Conservation (phyloP, 1,140 invertebrate species). For the Pseudobourletiella spinata region DNA sequence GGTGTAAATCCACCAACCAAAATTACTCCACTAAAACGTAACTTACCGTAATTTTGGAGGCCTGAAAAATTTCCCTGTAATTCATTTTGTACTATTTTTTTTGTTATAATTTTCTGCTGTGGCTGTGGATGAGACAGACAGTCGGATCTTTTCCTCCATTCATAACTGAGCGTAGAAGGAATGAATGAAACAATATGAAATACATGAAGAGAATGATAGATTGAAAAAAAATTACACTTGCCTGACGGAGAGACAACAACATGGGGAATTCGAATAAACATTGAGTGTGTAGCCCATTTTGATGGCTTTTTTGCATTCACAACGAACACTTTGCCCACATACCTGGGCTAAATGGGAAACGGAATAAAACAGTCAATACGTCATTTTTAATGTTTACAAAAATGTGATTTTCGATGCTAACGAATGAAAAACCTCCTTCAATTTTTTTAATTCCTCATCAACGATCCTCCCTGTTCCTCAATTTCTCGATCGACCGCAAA, state of each 20-base stretch:
- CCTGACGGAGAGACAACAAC: conserved; percentile 23
- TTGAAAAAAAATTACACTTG: conserved; percentile 29
- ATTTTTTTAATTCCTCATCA: neutral
- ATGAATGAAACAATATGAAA: too few species aligned
- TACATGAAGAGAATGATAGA: conserved; percentile 12
- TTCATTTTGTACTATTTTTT: conserved; percentile 4
- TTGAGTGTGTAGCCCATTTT: conserved; percentile 15
- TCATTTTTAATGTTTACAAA: neutral
- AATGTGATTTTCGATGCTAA: too few species aligned
- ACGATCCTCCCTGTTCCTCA: conserved; percentile 89
- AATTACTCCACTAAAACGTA: conserved; percentile 12
- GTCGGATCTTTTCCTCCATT: neutral
- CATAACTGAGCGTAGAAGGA: neutral
- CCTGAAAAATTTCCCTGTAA: neutral
- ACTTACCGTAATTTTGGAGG: conserved; percentile 25
- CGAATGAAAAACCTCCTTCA: too few species aligned
- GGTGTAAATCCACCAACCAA: conserved; percentile 20
- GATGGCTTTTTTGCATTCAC: conserved; percentile 22
- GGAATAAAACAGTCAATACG: conserved; percentile 25
- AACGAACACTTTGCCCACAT: conserved; percentile 29
- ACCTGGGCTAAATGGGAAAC: conserved; percentile 34
- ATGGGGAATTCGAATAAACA: conserved; percentile 17
- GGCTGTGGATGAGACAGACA: too few species aligned
- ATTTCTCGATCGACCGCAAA: too few species aligned
- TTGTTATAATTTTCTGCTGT: too few species aligned